Evolutionary conservation across 2,113 vertebrate genomes (phyloP), one percentile per base, ranked within the genome.

Genomic region (Antidorcas marsupialis): DNA sequence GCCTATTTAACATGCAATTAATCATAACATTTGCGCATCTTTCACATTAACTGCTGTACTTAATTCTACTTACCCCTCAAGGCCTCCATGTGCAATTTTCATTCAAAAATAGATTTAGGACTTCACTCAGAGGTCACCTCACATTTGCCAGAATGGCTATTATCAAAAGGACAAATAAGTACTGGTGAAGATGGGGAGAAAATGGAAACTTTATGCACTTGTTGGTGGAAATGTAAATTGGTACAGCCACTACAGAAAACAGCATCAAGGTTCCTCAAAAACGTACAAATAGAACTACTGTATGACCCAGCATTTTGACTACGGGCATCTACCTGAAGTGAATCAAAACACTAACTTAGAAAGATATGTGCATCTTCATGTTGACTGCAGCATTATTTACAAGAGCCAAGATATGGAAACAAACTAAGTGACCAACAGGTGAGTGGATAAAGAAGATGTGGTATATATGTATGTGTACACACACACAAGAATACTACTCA

Each of bases 91-190:
- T n/a, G 47, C 62, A 74, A 82, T 53, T 93, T 86, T 76, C 90
- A 91, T 43, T 87, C 60, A 78, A 93, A 95, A 93, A 86, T 2
- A 79, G 15, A 83, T 95, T 87, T 36, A 95, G 36, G 76, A 87
- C 62, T 87, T 91, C 53, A 74, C 28, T 83, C 52, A 83, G 81
- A 83, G 33, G 50, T 53, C 62, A 71, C 9, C 23, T 88, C 86
- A 88, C 62, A 91, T 25, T 43, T 55, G 7, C 45, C 23, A 79
- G 53, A 57, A 79, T 59, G 39, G 53, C 30, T 91, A 19, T 47
- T 81, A 81, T 50, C 59, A 83, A 45, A 85, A 85, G 84, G 82
- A 83, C 47, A 93, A 93, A n/a, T 84, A 74, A 47, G 8, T 19
- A 16, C 47, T 60, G 33, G 43, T 36, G 45, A 93, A 43, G 25